Percentiles rank a stretch among this genome's conserved stretches.
Evolutionary conservation across 2,888 invertebrate genomes (phyloP).

Genomic region (Chloromyia formosa): DNA sequence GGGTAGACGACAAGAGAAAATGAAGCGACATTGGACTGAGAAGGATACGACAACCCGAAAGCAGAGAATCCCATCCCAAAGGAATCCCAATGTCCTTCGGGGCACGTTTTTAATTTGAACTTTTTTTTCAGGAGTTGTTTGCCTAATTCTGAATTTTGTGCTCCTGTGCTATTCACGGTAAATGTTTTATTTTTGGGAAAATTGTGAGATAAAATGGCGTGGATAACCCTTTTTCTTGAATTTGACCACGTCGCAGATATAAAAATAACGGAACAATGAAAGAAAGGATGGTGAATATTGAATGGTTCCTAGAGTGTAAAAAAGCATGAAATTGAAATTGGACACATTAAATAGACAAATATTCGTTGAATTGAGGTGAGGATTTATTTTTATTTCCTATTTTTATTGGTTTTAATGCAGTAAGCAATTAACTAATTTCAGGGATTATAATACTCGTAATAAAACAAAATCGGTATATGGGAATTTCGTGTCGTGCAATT

Average conservation of each 20-base stretch:
- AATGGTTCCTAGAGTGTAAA: neutral
- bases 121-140: constrained; percentile 38
- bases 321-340: neutral
- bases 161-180: constrained; percentile 1
- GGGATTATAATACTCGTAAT: no score
- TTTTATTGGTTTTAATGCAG: no score
- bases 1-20: neutral
- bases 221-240: constrained; percentile 39
- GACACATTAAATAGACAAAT: neutral
- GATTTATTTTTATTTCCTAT: no score
- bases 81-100: constrained; percentile 13
- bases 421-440: no score
- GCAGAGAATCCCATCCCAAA: neutral
- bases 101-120: constrained; percentile 43
- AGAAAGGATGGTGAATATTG: neutral
- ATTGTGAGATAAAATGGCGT: constrained; percentile 14
- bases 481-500: no score
- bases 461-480: no score
- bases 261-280: constrained; percentile 39
- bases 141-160: constrained; percentile 19
- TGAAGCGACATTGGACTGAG: no score
- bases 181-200: constrained; percentile 39
- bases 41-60: neutral
- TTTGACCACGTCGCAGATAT: constrained; percentile 50
- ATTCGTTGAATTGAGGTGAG: no score